Evolutionary conservation across 2,888 invertebrate genomes (phyloP).

Genomic region (Antheraea assamensis): DNA sequence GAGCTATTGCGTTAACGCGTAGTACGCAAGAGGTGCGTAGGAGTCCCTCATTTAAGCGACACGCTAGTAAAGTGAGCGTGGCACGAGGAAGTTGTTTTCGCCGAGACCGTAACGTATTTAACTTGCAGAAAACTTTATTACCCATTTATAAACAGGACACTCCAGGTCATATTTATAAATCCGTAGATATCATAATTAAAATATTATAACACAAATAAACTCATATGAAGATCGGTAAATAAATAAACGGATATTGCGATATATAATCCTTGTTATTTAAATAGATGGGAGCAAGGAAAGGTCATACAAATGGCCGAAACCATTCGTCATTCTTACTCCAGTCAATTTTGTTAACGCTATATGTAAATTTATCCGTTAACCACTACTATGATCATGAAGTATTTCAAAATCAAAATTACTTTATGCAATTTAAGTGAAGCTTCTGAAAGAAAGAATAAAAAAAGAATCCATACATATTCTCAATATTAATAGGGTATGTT

Average conservation of each 20-base stretch:
- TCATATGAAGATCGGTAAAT: conserved; percentile 3
- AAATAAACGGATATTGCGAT: conserved; percentile 21
- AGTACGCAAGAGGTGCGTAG: no score
- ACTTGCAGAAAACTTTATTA: no score
- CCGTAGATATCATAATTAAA: not conserved
- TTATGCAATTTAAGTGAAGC: no score
- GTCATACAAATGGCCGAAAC: conserved; percentile 44
- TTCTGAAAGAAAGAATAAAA: no score
- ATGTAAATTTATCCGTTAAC: conserved; percentile 40
- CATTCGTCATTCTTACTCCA: conserved; percentile 54
- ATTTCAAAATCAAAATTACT: no score
- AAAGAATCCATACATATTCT: no score
- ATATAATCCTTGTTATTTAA: conserved; percentile 40
- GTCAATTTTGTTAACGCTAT: conserved; percentile 52
- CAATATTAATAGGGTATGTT: no score
- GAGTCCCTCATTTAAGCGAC: no score
- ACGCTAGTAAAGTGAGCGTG: no score
- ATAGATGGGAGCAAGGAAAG: conserved; percentile 47
- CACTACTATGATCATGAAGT: conserved; percentile 5
- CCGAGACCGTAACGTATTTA: not conserved
- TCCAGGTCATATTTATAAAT: not conserved
- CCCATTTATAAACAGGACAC: not conserved
- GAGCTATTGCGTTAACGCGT: no score
- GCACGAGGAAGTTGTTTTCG: no score
- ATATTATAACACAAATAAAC: not conserved